Conservation (phyloP, 2,113 vertebrate genomes). For the Steatornis caripensis region DNA sequence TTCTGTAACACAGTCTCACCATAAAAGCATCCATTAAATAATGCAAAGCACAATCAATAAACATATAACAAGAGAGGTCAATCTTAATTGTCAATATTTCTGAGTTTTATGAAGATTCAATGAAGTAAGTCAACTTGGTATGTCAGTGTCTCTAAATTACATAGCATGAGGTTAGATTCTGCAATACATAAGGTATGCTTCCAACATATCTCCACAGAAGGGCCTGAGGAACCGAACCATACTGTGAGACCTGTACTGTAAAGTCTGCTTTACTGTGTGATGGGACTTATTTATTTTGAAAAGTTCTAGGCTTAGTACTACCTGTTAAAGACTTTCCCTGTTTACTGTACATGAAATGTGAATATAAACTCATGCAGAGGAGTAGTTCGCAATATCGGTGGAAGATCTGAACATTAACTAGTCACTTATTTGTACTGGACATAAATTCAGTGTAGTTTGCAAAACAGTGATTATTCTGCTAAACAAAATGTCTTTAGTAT, state of each 20-base stretch:
- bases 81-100: neutral
- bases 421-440: neutral
- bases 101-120: neutral
- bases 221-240: neutral
- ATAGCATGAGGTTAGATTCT: neutral
- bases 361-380: neutral
- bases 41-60: neutral
- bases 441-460: neutral
- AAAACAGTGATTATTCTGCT: neutral
- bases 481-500: neutral
- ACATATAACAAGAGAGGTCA: neutral
- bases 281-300: neutral
- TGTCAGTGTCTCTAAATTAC: neutral
- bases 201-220: neutral
- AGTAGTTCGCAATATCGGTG: neutral
- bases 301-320: neutral
- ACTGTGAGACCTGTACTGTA: neutral
- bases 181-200: neutral
- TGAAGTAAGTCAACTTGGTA: neutral
- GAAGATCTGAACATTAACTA: neutral
- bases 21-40: neutral
- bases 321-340: neutral
- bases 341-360: neutral
- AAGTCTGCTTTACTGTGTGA: neutral
- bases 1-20: neutral